Percentiles rank a stretch among this genome's conserved stretches.
Evolutionary conservation across 2,113 vertebrate genomes (phyloP).

Genomic region (Mystacornis crossleyi): DNA sequence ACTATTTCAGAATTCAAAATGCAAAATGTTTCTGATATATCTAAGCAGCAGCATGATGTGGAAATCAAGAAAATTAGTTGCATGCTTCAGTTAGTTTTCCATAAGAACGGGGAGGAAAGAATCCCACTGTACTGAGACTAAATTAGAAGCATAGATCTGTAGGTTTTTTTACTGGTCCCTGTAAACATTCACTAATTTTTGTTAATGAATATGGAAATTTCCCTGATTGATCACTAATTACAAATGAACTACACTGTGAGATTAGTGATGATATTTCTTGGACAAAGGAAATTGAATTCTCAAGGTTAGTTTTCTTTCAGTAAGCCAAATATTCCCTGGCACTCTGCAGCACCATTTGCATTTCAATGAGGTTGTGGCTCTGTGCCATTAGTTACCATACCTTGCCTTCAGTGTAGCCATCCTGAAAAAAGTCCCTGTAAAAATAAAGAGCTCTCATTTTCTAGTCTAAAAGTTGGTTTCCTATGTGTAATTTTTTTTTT

Average conservation of each 20-base stretch:
- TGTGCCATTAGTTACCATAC: not conserved
- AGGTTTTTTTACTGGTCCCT: not conserved
- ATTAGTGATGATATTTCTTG: constrained; percentile 15
- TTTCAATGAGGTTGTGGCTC: constrained; percentile 47
- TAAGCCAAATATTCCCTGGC: constrained; percentile 24
- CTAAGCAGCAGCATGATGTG: not conserved
- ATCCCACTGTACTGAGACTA: not conserved
- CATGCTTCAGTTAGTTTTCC: not conserved
- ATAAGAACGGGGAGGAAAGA: not conserved
- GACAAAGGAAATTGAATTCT: constrained; percentile 34
- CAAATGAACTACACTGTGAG: not conserved
- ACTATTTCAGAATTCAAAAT: not conserved
- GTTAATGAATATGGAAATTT: constrained; percentile 48
- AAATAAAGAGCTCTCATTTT: not conserved
- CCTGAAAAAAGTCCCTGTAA: not conserved
- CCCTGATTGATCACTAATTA: constrained; percentile 53
- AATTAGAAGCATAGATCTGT: not conserved
- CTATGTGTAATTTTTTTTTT: not conserved
- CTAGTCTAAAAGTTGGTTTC: not conserved
- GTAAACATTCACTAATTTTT: constrained; percentile 6
- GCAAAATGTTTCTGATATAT: not conserved
- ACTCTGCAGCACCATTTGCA: constrained; percentile 33
- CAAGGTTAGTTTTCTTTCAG: constrained; percentile 14
- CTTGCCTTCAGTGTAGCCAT: not conserved
- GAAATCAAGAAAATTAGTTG: not conserved